Conservation (phyloP, 2,888 invertebrate genomes). For the Plagodis dolabraria region DNA sequence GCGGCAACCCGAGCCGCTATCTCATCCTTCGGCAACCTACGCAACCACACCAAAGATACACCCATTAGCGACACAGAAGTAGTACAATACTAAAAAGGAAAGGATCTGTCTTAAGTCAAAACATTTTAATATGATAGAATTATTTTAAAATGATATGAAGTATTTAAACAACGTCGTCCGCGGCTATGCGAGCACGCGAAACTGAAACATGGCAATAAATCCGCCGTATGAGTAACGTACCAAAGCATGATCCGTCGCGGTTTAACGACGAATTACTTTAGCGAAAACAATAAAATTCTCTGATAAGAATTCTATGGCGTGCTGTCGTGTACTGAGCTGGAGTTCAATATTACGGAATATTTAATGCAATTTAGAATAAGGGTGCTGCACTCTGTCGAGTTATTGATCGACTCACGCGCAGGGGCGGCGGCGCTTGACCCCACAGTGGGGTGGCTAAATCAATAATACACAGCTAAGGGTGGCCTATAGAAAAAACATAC, state of each 20-base stretch:
- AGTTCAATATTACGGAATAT: slow-evolving; percentile 5
- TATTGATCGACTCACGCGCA: slow-evolving; percentile 27
- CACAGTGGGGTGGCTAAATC: slow-evolving; percentile 15
- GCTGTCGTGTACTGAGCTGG: slow-evolving; percentile 49
- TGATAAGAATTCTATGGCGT: slow-evolving; percentile 67
- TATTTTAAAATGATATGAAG: not conserved
- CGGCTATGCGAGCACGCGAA: slow-evolving; percentile 50
- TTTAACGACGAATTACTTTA: slow-evolving; percentile 74
- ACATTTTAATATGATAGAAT: slow-evolving; percentile 23
- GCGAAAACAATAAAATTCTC: slow-evolving; percentile 69
- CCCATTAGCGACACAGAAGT: slow-evolving; percentile 57
- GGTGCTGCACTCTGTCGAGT: slow-evolving; percentile 8
- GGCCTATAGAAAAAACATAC: slow-evolving; percentile 27
- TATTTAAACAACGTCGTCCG: slow-evolving; percentile 39
- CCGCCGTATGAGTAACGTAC: slow-evolving; percentile 66
- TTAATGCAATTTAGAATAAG: slow-evolving; percentile 5
- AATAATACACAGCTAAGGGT: slow-evolving; percentile 22
- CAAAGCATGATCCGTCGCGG: slow-evolving; percentile 74
- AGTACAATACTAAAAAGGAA: slow-evolving; percentile 2
- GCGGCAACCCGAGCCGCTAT: slow-evolving; percentile 94
- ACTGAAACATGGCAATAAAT: slow-evolving; percentile 64
- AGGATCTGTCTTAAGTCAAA: not conserved
- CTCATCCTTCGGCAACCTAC: slow-evolving; percentile 93
- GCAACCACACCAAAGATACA: slow-evolving; percentile 79
- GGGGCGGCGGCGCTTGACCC: slow-evolving; percentile 14